Conservation (phyloP, 2,888 invertebrate species). For the Drosophila nigricruria region DNA sequence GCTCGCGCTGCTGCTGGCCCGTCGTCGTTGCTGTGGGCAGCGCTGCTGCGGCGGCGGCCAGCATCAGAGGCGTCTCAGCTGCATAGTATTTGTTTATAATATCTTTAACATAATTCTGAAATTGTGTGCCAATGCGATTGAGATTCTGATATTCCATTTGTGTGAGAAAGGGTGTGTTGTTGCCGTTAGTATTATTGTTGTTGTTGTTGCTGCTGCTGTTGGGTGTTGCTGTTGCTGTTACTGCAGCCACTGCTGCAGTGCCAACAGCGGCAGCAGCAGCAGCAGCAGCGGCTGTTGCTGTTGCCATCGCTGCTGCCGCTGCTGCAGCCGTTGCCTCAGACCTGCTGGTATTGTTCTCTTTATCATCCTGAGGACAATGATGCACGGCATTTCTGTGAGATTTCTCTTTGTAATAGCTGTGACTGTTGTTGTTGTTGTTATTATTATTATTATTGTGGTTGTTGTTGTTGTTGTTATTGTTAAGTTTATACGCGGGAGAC, state of each 20-base stretch:
- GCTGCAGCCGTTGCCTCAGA: conserved; percentile 34
- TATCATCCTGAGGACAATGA: conserved; percentile 67
- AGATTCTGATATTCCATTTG: conserved; percentile 85
- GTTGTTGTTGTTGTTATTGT: conserved; percentile 64
- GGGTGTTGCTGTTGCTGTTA: conserved; percentile 34
- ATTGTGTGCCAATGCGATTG: conserved; percentile 84
- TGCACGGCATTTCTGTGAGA: conserved; percentile 75
- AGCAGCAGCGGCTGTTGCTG: conserved; percentile 31
- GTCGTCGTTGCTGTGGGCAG: conserved; percentile 73
- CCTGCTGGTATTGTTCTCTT: conserved; percentile 67
- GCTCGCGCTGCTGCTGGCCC: conserved; percentile 61
- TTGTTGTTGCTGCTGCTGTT: conserved; percentile 39
- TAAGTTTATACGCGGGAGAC: conserved; percentile 85
- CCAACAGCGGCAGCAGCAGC: conserved; percentile 31
- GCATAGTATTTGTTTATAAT: conserved; percentile 85
- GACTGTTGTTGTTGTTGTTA: conserved; percentile 60
- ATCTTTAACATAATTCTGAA: conserved; percentile 85
- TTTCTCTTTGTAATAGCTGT: conserved; percentile 75
- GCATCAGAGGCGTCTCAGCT: conserved; percentile 83
- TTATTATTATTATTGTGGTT: conserved; percentile 58
- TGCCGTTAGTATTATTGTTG: conserved; percentile 53
- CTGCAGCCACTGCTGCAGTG: conserved; percentile 39
- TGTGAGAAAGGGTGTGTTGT: conserved; percentile 80
- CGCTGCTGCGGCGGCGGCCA: conserved; percentile 74
- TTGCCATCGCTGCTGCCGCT: not conserved